These are phyloP conservation scores for Cardiocondyla obscurior DNA, from an alignment of 1,140 invertebrate species.

Conservation along the genomic window DNA sequence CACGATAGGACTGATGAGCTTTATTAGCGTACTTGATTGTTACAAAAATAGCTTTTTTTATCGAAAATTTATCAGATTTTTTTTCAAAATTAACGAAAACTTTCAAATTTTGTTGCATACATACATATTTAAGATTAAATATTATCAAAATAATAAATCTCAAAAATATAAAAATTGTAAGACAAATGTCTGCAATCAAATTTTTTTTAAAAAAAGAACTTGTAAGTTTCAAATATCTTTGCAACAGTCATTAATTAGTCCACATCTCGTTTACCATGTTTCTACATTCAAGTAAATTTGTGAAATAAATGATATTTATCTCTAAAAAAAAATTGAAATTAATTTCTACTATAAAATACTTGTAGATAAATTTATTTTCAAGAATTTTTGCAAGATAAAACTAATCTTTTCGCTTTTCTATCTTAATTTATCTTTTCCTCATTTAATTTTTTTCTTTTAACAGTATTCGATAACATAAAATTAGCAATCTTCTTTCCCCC, in stretches of 20 bases:
- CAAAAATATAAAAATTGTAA: neutral
- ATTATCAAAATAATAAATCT: neutral
- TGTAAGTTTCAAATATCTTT: neutral
- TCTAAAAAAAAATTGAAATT: neutral
- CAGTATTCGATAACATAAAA: neutral
- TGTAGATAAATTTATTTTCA: neutral
- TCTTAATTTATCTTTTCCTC: neutral
- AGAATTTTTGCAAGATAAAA: neutral
- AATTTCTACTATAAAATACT: neutral
- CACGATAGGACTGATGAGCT: conserved; percentile 12
- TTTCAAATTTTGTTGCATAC: neutral
- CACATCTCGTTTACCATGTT: neutral
- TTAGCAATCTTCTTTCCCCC: neutral
- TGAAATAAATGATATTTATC: neutral
- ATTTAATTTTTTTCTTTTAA: conserved; percentile 5
- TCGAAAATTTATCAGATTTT: neutral
- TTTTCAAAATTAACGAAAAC: neutral
- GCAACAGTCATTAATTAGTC: neutral
- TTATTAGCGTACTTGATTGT: conserved; percentile 21
- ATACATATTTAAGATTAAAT: neutral
- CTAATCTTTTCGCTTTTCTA: neutral
- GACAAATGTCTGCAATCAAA: neutral
- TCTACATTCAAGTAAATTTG: neutral
- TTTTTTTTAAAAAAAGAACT: neutral
- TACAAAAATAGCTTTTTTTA: neutral